Conservation (phyloP, 2,113 vertebrate species). For the Ranitomeya imitator region DNA sequence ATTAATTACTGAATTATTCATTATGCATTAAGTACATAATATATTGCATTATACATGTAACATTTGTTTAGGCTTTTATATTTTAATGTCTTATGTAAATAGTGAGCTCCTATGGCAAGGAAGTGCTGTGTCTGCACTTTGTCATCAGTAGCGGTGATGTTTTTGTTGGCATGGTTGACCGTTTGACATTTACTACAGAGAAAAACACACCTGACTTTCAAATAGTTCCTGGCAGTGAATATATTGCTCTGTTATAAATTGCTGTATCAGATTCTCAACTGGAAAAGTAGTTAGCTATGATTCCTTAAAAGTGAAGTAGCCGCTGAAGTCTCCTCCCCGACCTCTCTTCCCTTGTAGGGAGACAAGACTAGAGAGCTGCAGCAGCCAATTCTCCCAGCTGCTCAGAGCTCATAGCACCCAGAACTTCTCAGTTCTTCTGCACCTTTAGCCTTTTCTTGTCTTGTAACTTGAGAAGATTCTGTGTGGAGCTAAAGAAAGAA, state of each 20-base stretch:
- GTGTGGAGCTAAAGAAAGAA: constrained; percentile 49
- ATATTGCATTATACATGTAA: neutral
- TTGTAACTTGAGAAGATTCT: constrained; percentile 44
- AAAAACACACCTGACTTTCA: constrained; percentile 37
- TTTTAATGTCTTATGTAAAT: neutral
- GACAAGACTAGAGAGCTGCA: neutral
- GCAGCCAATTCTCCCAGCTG: constrained; percentile 36
- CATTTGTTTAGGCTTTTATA: neutral
- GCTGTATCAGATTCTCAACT: constrained; percentile 42
- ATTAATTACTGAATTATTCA: neutral
- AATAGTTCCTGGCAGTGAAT: constrained; percentile 24
- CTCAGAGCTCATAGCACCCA: neutral
- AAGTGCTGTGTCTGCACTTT: constrained; percentile 39
- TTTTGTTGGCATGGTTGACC: neutral
- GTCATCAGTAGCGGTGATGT: constrained; percentile 24
- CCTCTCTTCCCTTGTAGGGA: constrained; percentile 7
- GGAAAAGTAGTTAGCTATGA: constrained; percentile 32
- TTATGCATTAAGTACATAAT: neutral
- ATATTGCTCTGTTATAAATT: constrained; percentile 30
- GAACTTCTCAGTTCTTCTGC: neutral
- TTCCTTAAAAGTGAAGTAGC: constrained; percentile 17
- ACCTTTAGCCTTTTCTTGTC: constrained; percentile 24
- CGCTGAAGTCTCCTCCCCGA: constrained; percentile 11
- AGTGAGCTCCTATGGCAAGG: neutral
- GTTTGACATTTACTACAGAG: constrained; percentile 2